phyloP scores from a whole-genome alignment of 2,888 invertebrate species.

The Mesoligia furuncula region DNA sequence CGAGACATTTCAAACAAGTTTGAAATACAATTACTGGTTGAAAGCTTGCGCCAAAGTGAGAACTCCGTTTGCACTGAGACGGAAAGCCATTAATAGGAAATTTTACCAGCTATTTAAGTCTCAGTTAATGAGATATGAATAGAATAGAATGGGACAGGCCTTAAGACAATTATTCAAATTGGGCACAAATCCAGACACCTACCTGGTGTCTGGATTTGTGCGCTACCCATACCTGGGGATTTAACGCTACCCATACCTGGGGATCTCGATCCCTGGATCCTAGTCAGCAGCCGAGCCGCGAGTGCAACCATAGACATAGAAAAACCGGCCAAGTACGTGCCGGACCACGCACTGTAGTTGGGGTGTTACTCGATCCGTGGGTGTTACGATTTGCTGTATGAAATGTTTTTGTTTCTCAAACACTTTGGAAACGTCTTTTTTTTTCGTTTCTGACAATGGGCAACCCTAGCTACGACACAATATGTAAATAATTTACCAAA shows the following conservation, averaged over 20 bases:
- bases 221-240: neutral
- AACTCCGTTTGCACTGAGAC: neutral
- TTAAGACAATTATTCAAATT: neutral
- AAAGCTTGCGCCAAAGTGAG: neutral
- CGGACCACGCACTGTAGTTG: neutral
- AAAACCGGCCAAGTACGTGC: neutral
- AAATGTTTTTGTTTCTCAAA: neutral
- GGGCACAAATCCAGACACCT: neutral
- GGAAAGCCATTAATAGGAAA: no score
- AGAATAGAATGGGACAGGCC: neutral
- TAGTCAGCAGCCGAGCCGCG: no score
- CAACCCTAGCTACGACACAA: constrained; percentile 45
- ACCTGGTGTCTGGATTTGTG: no score
- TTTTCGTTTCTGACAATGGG: neutral
- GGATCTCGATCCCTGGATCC: no score
- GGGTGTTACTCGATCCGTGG: neutral
- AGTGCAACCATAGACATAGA: neutral
- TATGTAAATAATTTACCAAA: constrained; percentile 60
- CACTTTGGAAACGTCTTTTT: neutral
- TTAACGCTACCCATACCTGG: neutral
- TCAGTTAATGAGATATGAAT: neutral
- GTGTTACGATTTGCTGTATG: neutral
- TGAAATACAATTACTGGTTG: no score
- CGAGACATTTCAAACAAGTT: neutral
- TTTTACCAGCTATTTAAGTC: neutral